Percentiles rank a stretch among this genome's conserved stretches.
These are phyloP conservation scores for Chymomyza procnemis DNA, from an alignment of 2,888 invertebrate genomes.

Conservation along the genomic window DNA sequence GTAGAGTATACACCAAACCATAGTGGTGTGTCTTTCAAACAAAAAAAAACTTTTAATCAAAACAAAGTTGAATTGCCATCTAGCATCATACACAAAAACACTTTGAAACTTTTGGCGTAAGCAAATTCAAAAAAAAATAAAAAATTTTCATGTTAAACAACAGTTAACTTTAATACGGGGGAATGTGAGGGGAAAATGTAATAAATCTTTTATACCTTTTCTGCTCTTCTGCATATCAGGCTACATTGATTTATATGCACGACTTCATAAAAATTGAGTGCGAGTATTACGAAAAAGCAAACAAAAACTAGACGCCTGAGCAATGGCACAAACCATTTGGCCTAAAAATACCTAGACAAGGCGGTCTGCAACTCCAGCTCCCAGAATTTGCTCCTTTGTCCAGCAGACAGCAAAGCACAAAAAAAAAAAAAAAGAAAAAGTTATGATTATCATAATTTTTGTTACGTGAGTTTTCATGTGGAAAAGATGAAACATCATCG, in stretches of 20 bases:
- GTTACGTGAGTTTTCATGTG: conserved; percentile 76
- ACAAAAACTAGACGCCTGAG: conserved; percentile 54
- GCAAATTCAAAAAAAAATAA: conserved; percentile 1
- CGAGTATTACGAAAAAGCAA: conserved; percentile 31
- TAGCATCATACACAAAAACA: conserved; percentile 21
- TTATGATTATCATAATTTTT: conserved; percentile 77
- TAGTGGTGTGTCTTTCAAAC: neutral
- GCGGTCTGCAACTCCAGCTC: conserved; percentile 17
- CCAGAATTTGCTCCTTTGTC: conserved; percentile 51
- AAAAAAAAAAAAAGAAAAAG: conserved; percentile 46
- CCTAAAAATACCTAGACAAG: conserved; percentile 54
- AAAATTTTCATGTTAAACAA: neutral
- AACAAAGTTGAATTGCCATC: neutral
- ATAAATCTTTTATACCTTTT: conserved; percentile 76
- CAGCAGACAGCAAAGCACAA: conserved; percentile 41
- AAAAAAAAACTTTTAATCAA: neutral
- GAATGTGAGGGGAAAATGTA: conserved; percentile 21
- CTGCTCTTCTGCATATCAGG: conserved; percentile 68
- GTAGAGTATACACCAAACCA: no score
- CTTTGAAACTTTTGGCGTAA: conserved; percentile 33
- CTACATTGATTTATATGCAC: conserved; percentile 75
- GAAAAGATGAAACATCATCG: conserved; percentile 75
- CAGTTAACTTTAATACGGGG: neutral
- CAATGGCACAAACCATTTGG: conserved; percentile 19
- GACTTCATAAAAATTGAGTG: conserved; percentile 70